Base-by-base conservation (phyloP, 2,888 invertebrate species). In the Boloria selene region DNA sequence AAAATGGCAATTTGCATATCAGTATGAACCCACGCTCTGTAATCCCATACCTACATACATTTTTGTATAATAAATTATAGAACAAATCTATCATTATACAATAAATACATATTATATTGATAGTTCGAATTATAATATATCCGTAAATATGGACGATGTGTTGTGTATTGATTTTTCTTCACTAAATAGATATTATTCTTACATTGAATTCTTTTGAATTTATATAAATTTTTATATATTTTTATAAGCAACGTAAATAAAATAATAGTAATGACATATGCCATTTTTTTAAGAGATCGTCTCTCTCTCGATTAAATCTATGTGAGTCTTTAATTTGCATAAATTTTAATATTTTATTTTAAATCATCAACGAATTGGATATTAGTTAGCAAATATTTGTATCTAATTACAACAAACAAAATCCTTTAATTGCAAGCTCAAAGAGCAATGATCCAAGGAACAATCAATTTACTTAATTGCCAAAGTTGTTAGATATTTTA, bases 1-100 rank as follows among this genome's bases (percentile, higher is more conserved):
- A 63, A 70, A 70, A 70, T 65, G 63, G 59, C 68, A 68, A 71
- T 71, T 71, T 71, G 69, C 72, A 72, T 72, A 68, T 71, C 65
- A 61, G 55, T 68, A 61, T 42, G 62, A 68, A 58, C 70, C 70
- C 70, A 70, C 70, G 70, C 70, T 53, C 63, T 63, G 65, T 70
- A 66, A 65, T 68, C 55, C 52, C 65, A 71, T 67, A 67, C 58
- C 31, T 51, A 63, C 52, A 42, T 64, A 63, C 52, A 42, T 64
- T 64, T 70, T 67, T 67, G 49, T 69, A 42, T 60, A 62, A 71
- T 70, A 69, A 72, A 72, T 65, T 62, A 67, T 61, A 59, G 42
- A 49, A 55, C 38, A 66, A 68, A 70, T 68, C 62, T 65, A 64
- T 67, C 68, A 66, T 65, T 70, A 52, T 38, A 63, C 68, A n/a